Evolutionary conservation across 2,888 invertebrate genomes (phyloP).

Genomic region (Xylota sylvarum): DNA sequence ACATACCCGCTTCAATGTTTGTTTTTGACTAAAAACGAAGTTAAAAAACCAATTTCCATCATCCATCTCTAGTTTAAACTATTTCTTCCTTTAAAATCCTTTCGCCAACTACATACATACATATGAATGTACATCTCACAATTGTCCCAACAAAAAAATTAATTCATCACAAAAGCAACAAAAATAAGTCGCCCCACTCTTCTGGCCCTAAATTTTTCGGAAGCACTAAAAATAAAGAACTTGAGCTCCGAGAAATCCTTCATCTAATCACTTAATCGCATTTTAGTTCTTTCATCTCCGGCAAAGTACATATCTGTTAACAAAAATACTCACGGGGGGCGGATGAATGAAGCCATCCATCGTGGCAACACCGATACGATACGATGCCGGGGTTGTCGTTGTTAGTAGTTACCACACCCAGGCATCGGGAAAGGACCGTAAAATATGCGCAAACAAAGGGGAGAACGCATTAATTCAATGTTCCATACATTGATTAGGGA

Average conservation of each 20-base stretch:
- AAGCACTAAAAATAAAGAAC: slow-evolving; percentile 65
- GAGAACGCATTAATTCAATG: slow-evolving; percentile 69
- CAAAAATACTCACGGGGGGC: slow-evolving; percentile 40
- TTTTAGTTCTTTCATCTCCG: slow-evolving; percentile 79
- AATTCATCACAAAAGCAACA: slow-evolving; percentile 1
- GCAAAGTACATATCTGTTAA: slow-evolving; percentile 62
- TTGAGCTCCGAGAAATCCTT: slow-evolving; percentile 71
- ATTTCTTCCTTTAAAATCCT: not conserved
- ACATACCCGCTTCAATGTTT: no score
- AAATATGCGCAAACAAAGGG: slow-evolving; percentile 67
- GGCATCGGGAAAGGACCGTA: slow-evolving; percentile 44
- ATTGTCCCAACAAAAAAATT: slow-evolving; percentile 33
- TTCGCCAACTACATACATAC: not conserved
- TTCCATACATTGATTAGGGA: slow-evolving; percentile 71
- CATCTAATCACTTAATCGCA: slow-evolving; percentile 80
- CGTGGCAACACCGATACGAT: slow-evolving; percentile 41
- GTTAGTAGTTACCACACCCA: slow-evolving; percentile 52
- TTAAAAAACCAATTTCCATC: no score
- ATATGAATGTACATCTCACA: not conserved
- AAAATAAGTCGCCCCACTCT: slow-evolving; percentile 7
- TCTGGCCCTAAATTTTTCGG: slow-evolving; percentile 58
- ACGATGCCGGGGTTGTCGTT: slow-evolving; percentile 30
- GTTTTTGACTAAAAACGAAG: no score
- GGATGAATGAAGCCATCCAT: slow-evolving; percentile 45
- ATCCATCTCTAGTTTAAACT: no score